Percentiles rank a stretch among this genome's conserved stretches.
Conservation (phyloP, 2,888 invertebrate species). For the Amphipoea lucens region DNA sequence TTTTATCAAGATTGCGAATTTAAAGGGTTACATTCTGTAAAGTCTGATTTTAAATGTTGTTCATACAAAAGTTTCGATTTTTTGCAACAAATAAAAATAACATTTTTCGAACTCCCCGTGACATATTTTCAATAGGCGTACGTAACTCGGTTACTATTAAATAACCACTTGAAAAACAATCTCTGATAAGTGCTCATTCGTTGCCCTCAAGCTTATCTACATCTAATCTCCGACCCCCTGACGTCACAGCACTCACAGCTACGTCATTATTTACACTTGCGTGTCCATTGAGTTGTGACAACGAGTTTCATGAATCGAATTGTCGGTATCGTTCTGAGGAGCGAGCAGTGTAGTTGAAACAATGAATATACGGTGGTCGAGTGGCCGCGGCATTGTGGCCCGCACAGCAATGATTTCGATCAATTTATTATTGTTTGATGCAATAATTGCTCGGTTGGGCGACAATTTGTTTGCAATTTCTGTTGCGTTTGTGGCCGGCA, state of each 20-base stretch:
- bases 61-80: constrained; percentile 2
- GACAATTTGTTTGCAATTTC: constrained; percentile 74
- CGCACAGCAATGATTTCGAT: constrained; percentile 72
- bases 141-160: constrained; percentile 77
- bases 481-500: constrained; percentile 66
- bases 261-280: constrained; percentile 46
- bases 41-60: not conserved
- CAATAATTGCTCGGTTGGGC: constrained; percentile 76
- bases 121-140: constrained; percentile 58
- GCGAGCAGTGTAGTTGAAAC: constrained; percentile 72
- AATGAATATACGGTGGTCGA: constrained; percentile 69
- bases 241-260: constrained; percentile 33
- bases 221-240: constrained; percentile 74
- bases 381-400: constrained; percentile 40
- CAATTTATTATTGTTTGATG: constrained; percentile 82
- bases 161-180: constrained; percentile 85
- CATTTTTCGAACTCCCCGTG: constrained; percentile 25
- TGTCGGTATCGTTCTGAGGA: constrained; percentile 47
- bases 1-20: constrained; percentile 29
- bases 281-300: constrained; percentile 45
- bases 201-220: constrained; percentile 69
- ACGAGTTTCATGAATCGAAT: constrained; percentile 35
- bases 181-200: constrained; percentile 77
- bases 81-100: constrained; percentile 28
- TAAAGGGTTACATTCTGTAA: constrained; percentile 9